Percentiles rank a stretch among this genome's conserved stretches.
Conservation (phyloP, 2,113 vertebrate species). For the Pachyramphus minor region DNA sequence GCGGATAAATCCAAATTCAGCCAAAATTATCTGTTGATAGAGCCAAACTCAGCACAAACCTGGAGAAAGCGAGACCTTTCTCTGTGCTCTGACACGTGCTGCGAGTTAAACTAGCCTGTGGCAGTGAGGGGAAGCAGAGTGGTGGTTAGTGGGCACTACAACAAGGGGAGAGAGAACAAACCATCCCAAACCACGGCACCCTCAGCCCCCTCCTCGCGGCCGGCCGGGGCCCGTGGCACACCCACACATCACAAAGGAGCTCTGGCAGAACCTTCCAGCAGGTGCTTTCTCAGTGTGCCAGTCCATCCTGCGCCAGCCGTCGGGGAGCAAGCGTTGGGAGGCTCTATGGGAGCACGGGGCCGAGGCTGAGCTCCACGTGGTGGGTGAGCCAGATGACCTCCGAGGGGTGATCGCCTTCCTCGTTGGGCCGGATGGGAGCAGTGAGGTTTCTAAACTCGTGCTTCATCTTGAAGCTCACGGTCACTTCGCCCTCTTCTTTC, state of each 20-base stretch:
- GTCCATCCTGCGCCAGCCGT: background rate
- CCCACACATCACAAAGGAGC: slow-evolving; percentile 43
- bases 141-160: slow-evolving; percentile 4
- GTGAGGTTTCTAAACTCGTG: slow-evolving; percentile 96
- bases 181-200: background rate
- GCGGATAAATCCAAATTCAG: slow-evolving; percentile 4
- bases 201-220: background rate
- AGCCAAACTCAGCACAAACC: background rate
- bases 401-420: slow-evolving; percentile 78
- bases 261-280: background rate
- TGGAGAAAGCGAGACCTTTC: background rate
- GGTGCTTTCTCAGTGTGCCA: background rate
- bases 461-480: slow-evolving; percentile 92
- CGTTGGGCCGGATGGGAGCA: slow-evolving; percentile 82
- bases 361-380: slow-evolving; percentile 92
- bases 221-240: background rate
- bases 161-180: slow-evolving; percentile 27
- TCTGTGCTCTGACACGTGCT: background rate
- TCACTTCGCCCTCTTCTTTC: slow-evolving; percentile 86
- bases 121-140: background rate
- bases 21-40: background rate
- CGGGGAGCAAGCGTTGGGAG: background rate
- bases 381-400: slow-evolving; percentile 95
- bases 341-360: slow-evolving; percentile 83
- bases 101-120: slow-evolving; percentile 6